Conservation (phyloP, 2,888 invertebrate genomes). For the Epicampocera succincta region DNA sequence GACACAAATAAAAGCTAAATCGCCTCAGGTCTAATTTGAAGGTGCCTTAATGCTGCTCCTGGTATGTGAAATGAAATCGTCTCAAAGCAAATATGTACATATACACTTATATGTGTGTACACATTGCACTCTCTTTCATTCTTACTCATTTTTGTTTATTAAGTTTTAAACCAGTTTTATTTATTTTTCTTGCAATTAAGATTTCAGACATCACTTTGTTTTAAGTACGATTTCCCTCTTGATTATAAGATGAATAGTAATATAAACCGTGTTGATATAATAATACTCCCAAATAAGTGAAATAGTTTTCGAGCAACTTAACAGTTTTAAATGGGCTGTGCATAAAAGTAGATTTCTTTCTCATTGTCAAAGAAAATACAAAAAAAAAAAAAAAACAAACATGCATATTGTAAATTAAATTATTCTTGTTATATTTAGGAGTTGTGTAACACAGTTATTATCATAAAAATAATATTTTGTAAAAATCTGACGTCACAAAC, state of each 20-base stretch:
- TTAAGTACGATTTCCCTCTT: slow-evolving; percentile 27
- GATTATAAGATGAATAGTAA: slow-evolving; percentile 31
- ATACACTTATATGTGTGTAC: slow-evolving; percentile 9
- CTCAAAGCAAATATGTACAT: not conserved
- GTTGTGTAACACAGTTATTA: not conserved
- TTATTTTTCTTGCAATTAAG: slow-evolving; percentile 17
- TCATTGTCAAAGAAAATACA: not conserved
- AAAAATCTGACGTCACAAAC: slow-evolving; percentile 12
- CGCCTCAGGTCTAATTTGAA: too few species aligned
- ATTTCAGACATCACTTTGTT: slow-evolving; percentile 43
- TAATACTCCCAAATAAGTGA: slow-evolving; percentile 37
- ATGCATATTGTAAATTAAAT: slow-evolving; percentile 18
- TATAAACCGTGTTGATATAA: slow-evolving; percentile 10
- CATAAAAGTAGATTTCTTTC: slow-evolving; percentile 40
- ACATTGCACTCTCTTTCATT: too few species aligned
- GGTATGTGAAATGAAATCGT: too few species aligned
- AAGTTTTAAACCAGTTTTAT: slow-evolving; percentile 12
- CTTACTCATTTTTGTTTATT: too few species aligned
- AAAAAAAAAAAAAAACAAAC: too few species aligned
- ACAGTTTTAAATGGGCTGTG: slow-evolving; percentile 56
- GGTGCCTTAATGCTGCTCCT: too few species aligned
- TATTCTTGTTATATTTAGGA: slow-evolving; percentile 2
- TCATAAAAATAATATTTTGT: not conserved
- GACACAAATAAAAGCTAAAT: too few species aligned
- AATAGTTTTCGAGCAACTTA: slow-evolving; percentile 11